Base-by-base conservation (phyloP, 2,888 invertebrate species). In the Agrochola lychnidis region DNA sequence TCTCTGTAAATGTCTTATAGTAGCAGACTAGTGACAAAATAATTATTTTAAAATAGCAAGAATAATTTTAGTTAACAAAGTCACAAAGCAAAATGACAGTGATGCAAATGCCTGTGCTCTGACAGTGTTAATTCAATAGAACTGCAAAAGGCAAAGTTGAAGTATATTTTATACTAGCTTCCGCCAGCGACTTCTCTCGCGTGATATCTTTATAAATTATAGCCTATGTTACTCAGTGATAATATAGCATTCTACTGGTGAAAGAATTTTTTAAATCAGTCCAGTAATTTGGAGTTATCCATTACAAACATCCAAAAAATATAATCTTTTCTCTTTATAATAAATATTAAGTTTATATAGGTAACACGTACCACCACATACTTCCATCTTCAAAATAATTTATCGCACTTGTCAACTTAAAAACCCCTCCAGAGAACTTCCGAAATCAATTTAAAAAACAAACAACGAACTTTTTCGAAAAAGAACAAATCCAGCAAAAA, bases 391-490 rank as follows among this genome's bases (percentile, higher is more conserved):
- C 25, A 66, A 22, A 36, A 36, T 36, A 22, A 36, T n/a, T 36
- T 16, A 10, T 36, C 4, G 9, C n/a, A 45, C 4, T 56, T 70
- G 19, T 10, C 57, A 72, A 78, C 72, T 74, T 82, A 83, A 76
- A 83, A 84, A 82, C 64, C 42, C 51, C 61, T 22, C 69, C 62
- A 30, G 12, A 72, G 25, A 48, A 77, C 19, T 76, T 45, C 53
- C 61, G 12, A 75, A 84, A 80, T 79, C 78, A 79, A 84, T 83
- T 77, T 53, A n/a, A 76, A 40, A 42, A 69, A n/a, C 64, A 85
- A 87, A 88, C 73, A 78, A 76, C 63, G 73, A 74, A 61, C 12
- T 36, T 16, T 36, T n/a, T 48, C 0, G 0, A 25, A 83, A 81
- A 86, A 74, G 66, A 64, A 75, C 70, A 70, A 71, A 36, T 70